phyloP scores from a whole-genome alignment of 2,113 vertebrate genomes.

The Lucifuga dentata region DNA sequence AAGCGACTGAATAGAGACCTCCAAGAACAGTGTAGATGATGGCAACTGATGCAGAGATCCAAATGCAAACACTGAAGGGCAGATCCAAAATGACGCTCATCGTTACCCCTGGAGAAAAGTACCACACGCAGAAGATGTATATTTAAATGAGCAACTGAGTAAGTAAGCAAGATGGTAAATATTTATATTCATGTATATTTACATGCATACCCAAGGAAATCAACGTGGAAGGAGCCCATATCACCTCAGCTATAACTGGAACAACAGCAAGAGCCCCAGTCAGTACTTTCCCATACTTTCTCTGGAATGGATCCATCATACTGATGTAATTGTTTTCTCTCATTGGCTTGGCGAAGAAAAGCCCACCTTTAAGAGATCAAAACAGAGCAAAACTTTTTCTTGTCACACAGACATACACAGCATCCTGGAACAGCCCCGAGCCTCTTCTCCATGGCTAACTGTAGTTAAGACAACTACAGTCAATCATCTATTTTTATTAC shows the following conservation, averaged over 20 bases:
- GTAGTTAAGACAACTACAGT: no score
- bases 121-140: not conserved
- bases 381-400: no score
- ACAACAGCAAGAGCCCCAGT: not conserved
- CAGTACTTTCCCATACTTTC: constrained; percentile 25
- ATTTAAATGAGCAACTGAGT: no score
- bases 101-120: constrained; percentile 31
- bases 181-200: no score
- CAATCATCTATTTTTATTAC: no score
- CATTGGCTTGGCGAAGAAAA: constrained; percentile 27
- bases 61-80: constrained; percentile 37
- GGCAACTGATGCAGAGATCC: constrained; percentile 56
- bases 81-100: constrained; percentile 48
- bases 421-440: no score
- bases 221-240: constrained; percentile 13
- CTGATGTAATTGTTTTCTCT: constrained; percentile 18
- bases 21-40: constrained; percentile 64
- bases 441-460: no score
- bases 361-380: not conserved
- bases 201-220: constrained; percentile 18
- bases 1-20: constrained; percentile 64
- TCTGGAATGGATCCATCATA: constrained; percentile 37
- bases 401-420: no score
- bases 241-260: constrained; percentile 1
- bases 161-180: not conserved